Evolutionary conservation across 1,140 invertebrate genomes (phyloP), one percentile per base, ranked within the genome.

Genomic region (Dreissena polymorpha): DNA sequence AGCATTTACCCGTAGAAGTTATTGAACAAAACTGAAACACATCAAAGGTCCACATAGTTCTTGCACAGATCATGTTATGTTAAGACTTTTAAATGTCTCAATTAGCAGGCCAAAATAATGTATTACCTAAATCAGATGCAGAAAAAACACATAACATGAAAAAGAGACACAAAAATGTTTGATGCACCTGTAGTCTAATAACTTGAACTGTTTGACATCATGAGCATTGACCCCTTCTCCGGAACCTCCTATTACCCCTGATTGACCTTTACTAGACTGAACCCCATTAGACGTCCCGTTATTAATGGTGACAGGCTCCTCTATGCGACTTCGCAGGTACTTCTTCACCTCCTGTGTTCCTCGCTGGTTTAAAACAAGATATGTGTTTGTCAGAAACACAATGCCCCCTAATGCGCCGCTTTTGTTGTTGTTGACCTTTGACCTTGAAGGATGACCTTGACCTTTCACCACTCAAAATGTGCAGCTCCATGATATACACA

Each of bases 321-420:
- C 89, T 60, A 93, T 89, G 39, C 93, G 90, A 86, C 97, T 96
- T 0, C 95, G 93, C 49, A 98, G 93, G 90, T 96, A 96, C 89
- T 96, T 96, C 86, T 98, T 94, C 86, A 98, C 95, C 77, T 96
- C 94, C 57, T 94, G 93, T 0, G 97, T 97, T 12, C 97, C 97
- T 77, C 96, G 95, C 91, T 94, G 81, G 57, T 60, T 6, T 39
- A n/a, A n/a, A n/a, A n/a, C n/a, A n/a, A n/a, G n/a, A n/a, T n/a
- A n/a, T n/a, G n/a, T n/a, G n/a, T n/a, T n/a, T n/a, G n/a, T n/a
- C n/a, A n/a, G n/a, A n/a, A n/a, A n/a, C n/a, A n/a, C n/a, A n/a
- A n/a, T n/a, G n/a, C n/a, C n/a, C n/a, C n/a, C n/a, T n/a, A n/a
- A n/a, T n/a, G n/a, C n/a, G n/a, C n/a, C n/a, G n/a, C n/a, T n/a